A percentile compares a stretch with the other conserved stretches of the same genome.
Evolutionary conservation across 2,797 vertebrate species (phyloP).

Genomic region (Darevskia nairensis): DNA sequence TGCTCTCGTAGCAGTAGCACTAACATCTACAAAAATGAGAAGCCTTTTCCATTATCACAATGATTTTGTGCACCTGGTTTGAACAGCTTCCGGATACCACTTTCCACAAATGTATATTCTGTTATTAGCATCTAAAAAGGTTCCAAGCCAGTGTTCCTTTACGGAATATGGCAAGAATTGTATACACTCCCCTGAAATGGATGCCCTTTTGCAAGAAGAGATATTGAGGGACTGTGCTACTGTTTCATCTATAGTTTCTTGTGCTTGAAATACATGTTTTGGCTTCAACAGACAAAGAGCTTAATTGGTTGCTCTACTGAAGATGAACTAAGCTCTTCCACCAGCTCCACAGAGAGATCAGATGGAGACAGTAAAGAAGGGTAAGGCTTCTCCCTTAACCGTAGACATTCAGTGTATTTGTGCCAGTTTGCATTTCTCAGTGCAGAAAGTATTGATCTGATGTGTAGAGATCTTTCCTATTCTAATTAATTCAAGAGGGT

Average conservation of each 20-base stretch:
- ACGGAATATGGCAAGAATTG: not conserved
- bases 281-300: conserved; percentile 69
- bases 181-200: not conserved
- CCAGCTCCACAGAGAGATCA: conserved; percentile 92
- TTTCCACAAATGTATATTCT: not conserved
- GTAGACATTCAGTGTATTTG: not conserved
- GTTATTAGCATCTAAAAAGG: not conserved
- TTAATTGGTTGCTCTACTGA: conserved; percentile 78
- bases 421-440: no score
- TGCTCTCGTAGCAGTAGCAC: not conserved
- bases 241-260: not conserved
- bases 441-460: no score
- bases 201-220: not conserved
- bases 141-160: not conserved
- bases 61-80: not conserved
- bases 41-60: not conserved
- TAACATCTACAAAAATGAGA: not conserved
- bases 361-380: conserved; percentile 88
- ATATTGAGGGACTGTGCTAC: not conserved
- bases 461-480: no score
- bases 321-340: conserved; percentile 91
- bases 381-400: conserved; percentile 74
- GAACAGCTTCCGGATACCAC: not conserved
- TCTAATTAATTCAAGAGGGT: no score
- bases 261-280: conserved; percentile 30